Base-by-base conservation (phyloP, 1,140 invertebrate species). In the Triops longicaudatus region DNA sequence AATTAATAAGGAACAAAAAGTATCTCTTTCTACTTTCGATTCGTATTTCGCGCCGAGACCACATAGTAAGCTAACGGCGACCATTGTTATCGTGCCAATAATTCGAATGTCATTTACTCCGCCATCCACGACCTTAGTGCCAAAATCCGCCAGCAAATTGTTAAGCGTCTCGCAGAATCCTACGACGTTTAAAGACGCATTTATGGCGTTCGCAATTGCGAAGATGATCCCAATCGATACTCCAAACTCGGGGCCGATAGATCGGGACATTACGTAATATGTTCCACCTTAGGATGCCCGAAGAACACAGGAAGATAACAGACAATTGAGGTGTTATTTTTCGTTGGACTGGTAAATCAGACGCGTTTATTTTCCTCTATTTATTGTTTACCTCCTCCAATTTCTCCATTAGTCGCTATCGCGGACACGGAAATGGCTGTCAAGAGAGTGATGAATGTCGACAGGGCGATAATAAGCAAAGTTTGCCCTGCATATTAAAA, bases 361-460 rank as follows among this genome's bases (percentile, higher is more conserved):
- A 14, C 22, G 31, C 12, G 41, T 37, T 44, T 44, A 17, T 75
- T 74, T 22, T 73, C 73, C 4, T n/a, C n/a, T 17, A 73, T 4
- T 31, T 9, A 27, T 71, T 26, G 1, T 14, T 12, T 86, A 94
- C 96, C 97, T 90, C 96, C 97, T 90, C 97, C 97, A 73, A 99
- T 96, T 88, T 98, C 95, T 77, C 98, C 98, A 87, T 99, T 99
- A 79, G 97, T 99, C 83, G 95, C 95, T 81, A 99, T 98, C 77
- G 97, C 97, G 78, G 95, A 97, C 85, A 99, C 91, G 26, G 96
- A 98, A 26, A 98, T 87, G 0, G 97, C 95, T 9, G 98, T 99
- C 80, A 98, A 92, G 79, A 94, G 89, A 81, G 97, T 98, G 44
- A 99, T 95, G 6, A 93, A 81, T 11, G 94, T 90, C 7, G 96